A percentile compares a stretch with the other conserved stretches of the same genome.
phyloP scores from a whole-genome alignment of 1,140 invertebrate genomes.

The Elysia chlorotica region DNA sequence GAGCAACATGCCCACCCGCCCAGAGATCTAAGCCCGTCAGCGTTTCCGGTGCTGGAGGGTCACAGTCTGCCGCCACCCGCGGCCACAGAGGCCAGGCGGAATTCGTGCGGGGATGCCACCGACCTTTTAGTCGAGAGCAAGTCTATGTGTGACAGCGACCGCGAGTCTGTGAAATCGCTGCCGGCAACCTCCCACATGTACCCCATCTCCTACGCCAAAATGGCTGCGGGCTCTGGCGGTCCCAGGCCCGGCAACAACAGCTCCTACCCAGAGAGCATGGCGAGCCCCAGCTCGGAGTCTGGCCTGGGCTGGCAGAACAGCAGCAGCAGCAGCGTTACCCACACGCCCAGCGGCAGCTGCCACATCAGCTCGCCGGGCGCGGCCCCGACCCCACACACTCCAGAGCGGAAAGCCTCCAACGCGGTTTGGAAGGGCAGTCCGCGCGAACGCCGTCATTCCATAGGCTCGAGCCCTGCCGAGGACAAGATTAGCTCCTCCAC shows the following conservation, averaged over 20 bases:
- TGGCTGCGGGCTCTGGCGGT: slow-evolving; percentile 36
- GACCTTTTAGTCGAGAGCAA: slow-evolving; percentile 31
- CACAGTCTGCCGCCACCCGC: neutral
- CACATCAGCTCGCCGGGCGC: slow-evolving; percentile 10
- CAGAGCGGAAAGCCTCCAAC: slow-evolving; percentile 31
- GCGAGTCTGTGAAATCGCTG: slow-evolving; percentile 53
- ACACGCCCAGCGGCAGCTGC: slow-evolving; percentile 5
- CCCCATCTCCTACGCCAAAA: slow-evolving; percentile 50
- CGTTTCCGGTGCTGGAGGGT: slow-evolving; percentile 46
- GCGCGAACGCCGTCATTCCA: slow-evolving; percentile 51
- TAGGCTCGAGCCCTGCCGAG: slow-evolving; percentile 53
- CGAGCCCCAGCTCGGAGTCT: slow-evolving; percentile 23
- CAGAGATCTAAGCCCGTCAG: slow-evolving; percentile 49
- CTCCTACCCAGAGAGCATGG: slow-evolving; percentile 19
- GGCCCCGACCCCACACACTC: slow-evolving; percentile 15
- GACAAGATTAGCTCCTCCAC: too few relatives aligned
- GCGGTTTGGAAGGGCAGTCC: slow-evolving; percentile 51
- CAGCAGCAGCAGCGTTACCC: slow-evolving; percentile 13
- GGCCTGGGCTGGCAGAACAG: slow-evolving; percentile 21
- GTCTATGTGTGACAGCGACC: slow-evolving; percentile 48
- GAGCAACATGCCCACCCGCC: neutral
- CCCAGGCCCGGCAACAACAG: slow-evolving; percentile 6
- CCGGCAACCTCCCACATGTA: slow-evolving; percentile 41
- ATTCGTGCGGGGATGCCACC: slow-evolving; percentile 49
- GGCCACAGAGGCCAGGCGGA: slow-evolving; percentile 40